Evolutionary conservation across 1,140 invertebrate species (phyloP).

Genomic region (Ceratitis capitata): DNA sequence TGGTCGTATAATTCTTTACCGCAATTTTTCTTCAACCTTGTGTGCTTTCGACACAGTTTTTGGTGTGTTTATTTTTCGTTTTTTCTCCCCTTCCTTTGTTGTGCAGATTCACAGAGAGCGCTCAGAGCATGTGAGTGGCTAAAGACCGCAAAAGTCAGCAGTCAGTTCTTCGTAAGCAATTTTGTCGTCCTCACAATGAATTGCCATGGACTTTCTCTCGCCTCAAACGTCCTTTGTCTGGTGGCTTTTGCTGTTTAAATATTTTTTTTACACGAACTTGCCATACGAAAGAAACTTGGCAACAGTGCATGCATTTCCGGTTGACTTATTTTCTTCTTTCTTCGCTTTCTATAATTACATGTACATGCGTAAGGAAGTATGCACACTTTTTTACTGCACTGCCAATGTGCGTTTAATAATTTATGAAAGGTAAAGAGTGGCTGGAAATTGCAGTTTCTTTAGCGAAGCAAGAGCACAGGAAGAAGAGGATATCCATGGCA

Average conservation of each 20-base stretch:
- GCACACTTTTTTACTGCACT: background rate
- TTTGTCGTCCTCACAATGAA: background rate
- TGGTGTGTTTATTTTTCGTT: too few relatives aligned
- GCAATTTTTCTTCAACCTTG: conserved; percentile 8
- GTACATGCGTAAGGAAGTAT: background rate
- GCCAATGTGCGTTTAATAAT: conserved; percentile 6
- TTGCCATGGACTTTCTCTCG: background rate
- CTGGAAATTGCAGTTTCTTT: background rate
- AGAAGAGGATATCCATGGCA: background rate
- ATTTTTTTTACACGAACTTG: background rate
- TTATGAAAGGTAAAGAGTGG: conserved; percentile 5
- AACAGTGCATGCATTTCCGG: background rate
- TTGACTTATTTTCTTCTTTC: background rate
- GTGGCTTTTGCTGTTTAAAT: background rate
- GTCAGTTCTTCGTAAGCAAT: background rate
- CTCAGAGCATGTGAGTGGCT: background rate
- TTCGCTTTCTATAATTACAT: conserved; percentile 27
- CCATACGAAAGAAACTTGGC: background rate
- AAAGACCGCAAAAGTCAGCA: background rate
- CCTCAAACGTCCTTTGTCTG: background rate
- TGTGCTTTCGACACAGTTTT: background rate
- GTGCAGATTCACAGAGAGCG: too few relatives aligned
- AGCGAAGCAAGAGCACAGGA: background rate
- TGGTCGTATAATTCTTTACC: conserved; percentile 29
- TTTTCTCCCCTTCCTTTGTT: too few relatives aligned